Percentiles rank a stretch among this genome's conserved stretches.
These are phyloP conservation scores for Sus scrofa DNA, from an alignment of 2,113 vertebrate species.

Conservation along the genomic window DNA sequence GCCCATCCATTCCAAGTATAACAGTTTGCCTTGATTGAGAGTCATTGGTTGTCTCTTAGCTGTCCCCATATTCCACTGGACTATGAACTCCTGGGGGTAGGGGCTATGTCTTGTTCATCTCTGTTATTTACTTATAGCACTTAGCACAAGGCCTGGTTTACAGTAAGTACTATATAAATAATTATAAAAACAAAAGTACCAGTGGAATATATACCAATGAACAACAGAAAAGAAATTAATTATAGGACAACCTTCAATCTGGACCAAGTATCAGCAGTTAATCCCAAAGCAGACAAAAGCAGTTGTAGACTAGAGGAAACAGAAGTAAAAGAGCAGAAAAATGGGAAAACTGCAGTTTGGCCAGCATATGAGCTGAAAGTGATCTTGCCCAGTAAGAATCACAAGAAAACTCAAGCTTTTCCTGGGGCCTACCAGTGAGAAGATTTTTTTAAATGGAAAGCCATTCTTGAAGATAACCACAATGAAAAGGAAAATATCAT, in stretches of 20 bases:
- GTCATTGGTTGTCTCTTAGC: not conserved
- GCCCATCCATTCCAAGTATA: too few species aligned
- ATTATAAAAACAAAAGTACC: slow-evolving; percentile 7
- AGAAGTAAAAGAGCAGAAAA: not conserved
- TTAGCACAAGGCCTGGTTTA: not conserved
- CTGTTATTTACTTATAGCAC: not conserved
- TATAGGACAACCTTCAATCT: slow-evolving; percentile 40
- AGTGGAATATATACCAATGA: not conserved
- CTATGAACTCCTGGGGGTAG: rapidly evolving
- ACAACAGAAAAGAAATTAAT: not conserved
- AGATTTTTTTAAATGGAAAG: not conserved
- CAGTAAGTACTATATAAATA: not conserved
- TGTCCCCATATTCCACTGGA: not conserved
- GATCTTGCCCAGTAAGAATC: not conserved
- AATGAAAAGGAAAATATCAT: slow-evolving; percentile 31
- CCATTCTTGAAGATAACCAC: slow-evolving; percentile 16
- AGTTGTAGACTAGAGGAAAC: slow-evolving; percentile 37
- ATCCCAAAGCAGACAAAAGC: not conserved
- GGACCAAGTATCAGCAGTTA: not conserved
- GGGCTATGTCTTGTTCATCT: not conserved
- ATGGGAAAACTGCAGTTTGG: not conserved
- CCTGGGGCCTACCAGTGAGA: not conserved
- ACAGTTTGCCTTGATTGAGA: not conserved
- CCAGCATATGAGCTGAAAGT: not conserved
- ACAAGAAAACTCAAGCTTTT: not conserved